Conservation (phyloP, 2,113 vertebrate species). For the Dromas ardeola region DNA sequence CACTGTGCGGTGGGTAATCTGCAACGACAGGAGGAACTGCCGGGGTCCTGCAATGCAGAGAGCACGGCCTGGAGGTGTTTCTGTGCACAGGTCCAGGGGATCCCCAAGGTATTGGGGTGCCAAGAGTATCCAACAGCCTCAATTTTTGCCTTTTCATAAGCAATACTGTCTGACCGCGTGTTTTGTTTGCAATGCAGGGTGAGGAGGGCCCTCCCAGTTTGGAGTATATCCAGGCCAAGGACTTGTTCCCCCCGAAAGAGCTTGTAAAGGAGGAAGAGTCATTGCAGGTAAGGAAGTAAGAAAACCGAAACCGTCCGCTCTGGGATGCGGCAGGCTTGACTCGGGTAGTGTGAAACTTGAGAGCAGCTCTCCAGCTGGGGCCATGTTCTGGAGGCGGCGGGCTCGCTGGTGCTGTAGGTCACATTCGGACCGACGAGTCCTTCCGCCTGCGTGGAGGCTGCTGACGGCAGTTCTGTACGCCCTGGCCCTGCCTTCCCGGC, state of each 20-base stretch:
- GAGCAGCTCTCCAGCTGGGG: background rate
- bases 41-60: background rate
- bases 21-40: background rate
- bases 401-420: rapidly evolving
- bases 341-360: background rate
- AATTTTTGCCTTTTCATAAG: background rate
- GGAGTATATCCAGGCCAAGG: constrained; percentile 99
- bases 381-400: rapidly evolving
- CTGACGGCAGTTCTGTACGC: rapidly evolving
- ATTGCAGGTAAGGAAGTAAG: constrained; percentile 85
- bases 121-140: background rate
- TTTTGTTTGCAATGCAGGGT: constrained; percentile 82
- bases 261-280: constrained; percentile 96
- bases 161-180: background rate
- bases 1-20: background rate
- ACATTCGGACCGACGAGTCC: rapidly evolving
- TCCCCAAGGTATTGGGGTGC: background rate
- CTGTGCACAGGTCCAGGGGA: background rate
- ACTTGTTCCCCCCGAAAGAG: constrained; percentile 97
- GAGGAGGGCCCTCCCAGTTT: constrained; percentile 98
- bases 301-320: background rate
- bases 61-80: background rate
- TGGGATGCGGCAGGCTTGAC: background rate
- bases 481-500: background rate
- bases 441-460: rapidly evolving